Base-by-base conservation (phyloP, 2,113 vertebrate species). In the Catharus fuscescens region DNA sequence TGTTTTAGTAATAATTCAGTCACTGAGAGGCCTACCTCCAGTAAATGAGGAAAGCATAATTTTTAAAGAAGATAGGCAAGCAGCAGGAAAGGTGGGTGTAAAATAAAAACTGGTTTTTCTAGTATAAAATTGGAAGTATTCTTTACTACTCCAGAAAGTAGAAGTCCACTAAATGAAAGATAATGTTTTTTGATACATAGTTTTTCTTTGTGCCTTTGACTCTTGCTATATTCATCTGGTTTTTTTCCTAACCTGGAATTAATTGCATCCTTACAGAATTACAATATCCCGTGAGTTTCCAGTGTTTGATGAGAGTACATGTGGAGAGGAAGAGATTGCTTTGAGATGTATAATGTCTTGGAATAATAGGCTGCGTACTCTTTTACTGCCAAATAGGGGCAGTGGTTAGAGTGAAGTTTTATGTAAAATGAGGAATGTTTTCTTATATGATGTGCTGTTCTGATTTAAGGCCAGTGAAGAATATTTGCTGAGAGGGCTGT, bases 1-100 rank as follows among this genome's bases (percentile, higher is more conserved):
- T 9, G 1, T 97, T 97, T 88, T 96, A 99, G 99, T 99, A 64
- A 97, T 99, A 90, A 97, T 99, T 94, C 98, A 99, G 91, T 99
- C 99, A 18, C 56, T 98, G 92, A 98, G 95, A 92, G 98, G 98
- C 47, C 95, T 98, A 5, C 98, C 98, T 59, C 97, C 99, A 74
- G 94, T 99, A 80, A 98, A 98, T 90, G 99, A 99, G 25, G 98
- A 99, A 44, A 99, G 98, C 94, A 92, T 99, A 69, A 97, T 99
- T 96, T 99, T 99, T 95, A 98, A 96, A 52, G 97, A 97, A 80
- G 97, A 99, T 80, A 97, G 98, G 25, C 92, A 96, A 77, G 98
- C 98, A 62, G 96, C 98, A 80, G 99, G 98, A 88, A 99, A 99
- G 98, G 99, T 99, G 79, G 74, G 98, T 81, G 10, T 83, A 67